Evolutionary conservation across 1,140 invertebrate genomes (phyloP).

Genomic region (Sesamia nonagrioides): DNA sequence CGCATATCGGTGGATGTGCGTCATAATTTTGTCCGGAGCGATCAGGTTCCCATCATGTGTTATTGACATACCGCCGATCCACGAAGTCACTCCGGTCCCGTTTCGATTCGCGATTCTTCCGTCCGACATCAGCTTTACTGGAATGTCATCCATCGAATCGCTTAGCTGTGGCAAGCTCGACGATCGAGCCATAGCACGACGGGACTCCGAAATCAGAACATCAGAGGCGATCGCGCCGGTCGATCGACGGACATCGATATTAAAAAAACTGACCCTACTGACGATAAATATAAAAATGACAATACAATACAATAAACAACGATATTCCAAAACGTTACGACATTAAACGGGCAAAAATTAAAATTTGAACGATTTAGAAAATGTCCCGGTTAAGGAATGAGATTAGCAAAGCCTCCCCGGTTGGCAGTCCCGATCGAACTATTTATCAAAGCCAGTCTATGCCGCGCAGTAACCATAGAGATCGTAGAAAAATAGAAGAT

Average conservation of each 20-base stretch:
- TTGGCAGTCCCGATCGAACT: slow-evolving; percentile 77
- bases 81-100: slow-evolving; percentile 77
- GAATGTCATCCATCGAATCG: slow-evolving; percentile 84
- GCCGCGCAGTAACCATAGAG: slow-evolving; percentile 88
- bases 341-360: slow-evolving; percentile 78
- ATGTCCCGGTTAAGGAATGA: slow-evolving; percentile 55
- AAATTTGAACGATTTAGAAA: slow-evolving; percentile 59
- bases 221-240: slow-evolving; percentile 75
- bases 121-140: slow-evolving; percentile 86
- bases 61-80: slow-evolving; percentile 86
- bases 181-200: slow-evolving; percentile 76
- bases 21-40: slow-evolving; percentile 83
- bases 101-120: slow-evolving; percentile 80
- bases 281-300: slow-evolving; percentile 71
- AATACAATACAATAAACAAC: slow-evolving; percentile 75
- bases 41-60: slow-evolving; percentile 84
- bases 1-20: slow-evolving; percentile 81
- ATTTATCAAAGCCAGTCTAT: slow-evolving; percentile 84
- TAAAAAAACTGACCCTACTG: slow-evolving; percentile 68
- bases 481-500: slow-evolving; percentile 85
- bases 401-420: slow-evolving; percentile 75
- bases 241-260: slow-evolving; percentile 68
- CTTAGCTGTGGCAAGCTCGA: slow-evolving; percentile 79
- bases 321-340: slow-evolving; percentile 79
- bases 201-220: slow-evolving; percentile 65